Base-by-base conservation (phyloP, 1,140 invertebrate species). In the Drosophila nigromelanica region DNA sequence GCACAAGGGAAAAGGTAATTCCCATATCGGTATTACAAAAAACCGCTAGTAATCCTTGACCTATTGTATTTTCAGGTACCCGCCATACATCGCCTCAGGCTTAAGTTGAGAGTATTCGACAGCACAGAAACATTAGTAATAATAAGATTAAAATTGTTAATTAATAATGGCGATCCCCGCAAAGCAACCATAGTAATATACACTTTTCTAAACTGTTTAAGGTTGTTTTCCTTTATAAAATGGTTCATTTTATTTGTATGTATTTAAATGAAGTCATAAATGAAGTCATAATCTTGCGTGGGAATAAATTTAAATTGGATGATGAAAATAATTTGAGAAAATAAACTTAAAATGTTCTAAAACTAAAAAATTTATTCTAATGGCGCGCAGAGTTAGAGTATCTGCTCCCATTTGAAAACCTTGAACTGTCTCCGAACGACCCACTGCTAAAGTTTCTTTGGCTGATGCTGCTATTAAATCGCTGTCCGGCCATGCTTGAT, bases 1-100 rank as follows among this genome's bases (percentile, higher is more conserved):
- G 71, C 90, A 89, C 42, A 91, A 90, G 64, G 87, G 92, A 5
- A 92, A 91, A 74, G 78, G 91, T 92, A 48, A 78, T 3, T 27
- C 6, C 14, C 12, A 15, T 37, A n/a, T 11, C 10, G 4, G 12
- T 24, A 2, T n/a, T 11, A 11, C 1, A 2, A 33, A 43, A 5
- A 3, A 35, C 33, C n/a, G 14, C 1, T 35, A 14, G 3, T 55
- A 12, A 42, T 6, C 30, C 4, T 1, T 24, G 3, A 35, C 24
- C 5, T 33, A 30, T 58, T 30, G 5, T 11, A 15, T 35, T 68
- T 30, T 1, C 59, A 89, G 83, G 72, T 27, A 42, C 50, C 15
- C 76, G 82, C 12, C 82, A 69, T 14, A 52, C 68, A 61, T 40
- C 74, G 50, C 18, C 45, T n/a, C 72, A 61, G 24, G 66, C 47